phyloP scores from a whole-genome alignment of 2,113 vertebrate genomes.

The Falcunculus frontatus region DNA sequence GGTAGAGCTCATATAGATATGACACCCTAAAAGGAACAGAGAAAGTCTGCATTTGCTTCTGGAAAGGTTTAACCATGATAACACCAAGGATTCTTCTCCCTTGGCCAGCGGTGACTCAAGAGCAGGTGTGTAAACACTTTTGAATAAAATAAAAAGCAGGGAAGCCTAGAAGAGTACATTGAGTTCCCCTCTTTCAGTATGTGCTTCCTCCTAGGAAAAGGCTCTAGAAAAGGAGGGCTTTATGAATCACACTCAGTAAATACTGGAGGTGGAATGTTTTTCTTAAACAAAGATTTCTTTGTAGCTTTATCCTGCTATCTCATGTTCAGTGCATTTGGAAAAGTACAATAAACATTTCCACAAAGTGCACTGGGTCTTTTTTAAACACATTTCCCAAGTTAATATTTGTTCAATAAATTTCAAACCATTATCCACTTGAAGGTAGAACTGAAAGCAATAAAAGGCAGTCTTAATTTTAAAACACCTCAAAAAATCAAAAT shows the following conservation, averaged over 20 bases:
- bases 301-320: background rate
- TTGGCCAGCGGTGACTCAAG: background rate
- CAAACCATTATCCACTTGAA: background rate
- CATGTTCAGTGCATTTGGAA: background rate
- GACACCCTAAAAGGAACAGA: background rate
- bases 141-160: background rate
- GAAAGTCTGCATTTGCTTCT: background rate
- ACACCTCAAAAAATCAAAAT: background rate
- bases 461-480: background rate
- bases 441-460: background rate
- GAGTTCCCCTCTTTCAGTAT: background rate
- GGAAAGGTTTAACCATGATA: background rate
- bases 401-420: slow-evolving; percentile 3
- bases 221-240: background rate
- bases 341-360: slow-evolving; percentile 7
- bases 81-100: background rate
- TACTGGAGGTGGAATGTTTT: background rate
- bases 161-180: background rate
- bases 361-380: background rate
- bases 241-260: background rate
- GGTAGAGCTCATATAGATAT: background rate
- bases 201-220: background rate
- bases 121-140: background rate
- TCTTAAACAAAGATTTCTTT: slow-evolving; percentile 21
- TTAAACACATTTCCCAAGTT: background rate